Conservation (phyloP, 1,140 invertebrate genomes). For the Scaptomyza pallida region DNA sequence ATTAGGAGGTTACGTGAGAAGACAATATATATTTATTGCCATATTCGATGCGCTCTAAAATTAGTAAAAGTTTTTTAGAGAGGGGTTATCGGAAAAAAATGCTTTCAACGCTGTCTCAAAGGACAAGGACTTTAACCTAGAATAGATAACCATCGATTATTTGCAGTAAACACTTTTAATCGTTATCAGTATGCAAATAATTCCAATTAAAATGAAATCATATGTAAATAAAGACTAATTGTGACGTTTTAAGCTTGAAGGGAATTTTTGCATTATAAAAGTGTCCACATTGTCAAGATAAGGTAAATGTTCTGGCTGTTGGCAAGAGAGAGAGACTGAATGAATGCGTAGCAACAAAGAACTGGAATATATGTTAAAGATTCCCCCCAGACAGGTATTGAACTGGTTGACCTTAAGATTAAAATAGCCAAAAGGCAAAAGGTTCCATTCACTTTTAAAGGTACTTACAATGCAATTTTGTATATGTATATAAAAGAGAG, state of each 20-base stretch:
- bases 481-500: not conserved
- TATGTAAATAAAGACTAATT: not conserved
- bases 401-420: slow-evolving; percentile 68
- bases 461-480: not conserved
- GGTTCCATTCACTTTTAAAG: not conserved
- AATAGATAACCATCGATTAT: slow-evolving; percentile 6
- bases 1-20: not conserved
- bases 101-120: slow-evolving; percentile 2
- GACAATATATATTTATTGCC: not conserved
- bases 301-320: slow-evolving; percentile 16
- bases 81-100: not conserved
- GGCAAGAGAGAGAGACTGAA: slow-evolving; percentile 24
- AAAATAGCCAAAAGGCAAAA: not conserved
- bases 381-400: slow-evolving; percentile 12
- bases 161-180: slow-evolving; percentile 26
- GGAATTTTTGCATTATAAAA: not conserved
- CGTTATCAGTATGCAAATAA: slow-evolving; percentile 17
- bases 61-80: not conserved
- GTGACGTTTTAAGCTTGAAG: not conserved
- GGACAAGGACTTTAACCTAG: slow-evolving; percentile 15
- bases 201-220: no score
- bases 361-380: slow-evolving; percentile 8
- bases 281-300: slow-evolving; percentile 5
- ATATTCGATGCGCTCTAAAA: not conserved
- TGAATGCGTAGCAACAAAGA: slow-evolving; percentile 33